These are phyloP conservation scores for Polypedilum pembai DNA, from an alignment of 1,140 invertebrate genomes.

Conservation along the genomic window DNA sequence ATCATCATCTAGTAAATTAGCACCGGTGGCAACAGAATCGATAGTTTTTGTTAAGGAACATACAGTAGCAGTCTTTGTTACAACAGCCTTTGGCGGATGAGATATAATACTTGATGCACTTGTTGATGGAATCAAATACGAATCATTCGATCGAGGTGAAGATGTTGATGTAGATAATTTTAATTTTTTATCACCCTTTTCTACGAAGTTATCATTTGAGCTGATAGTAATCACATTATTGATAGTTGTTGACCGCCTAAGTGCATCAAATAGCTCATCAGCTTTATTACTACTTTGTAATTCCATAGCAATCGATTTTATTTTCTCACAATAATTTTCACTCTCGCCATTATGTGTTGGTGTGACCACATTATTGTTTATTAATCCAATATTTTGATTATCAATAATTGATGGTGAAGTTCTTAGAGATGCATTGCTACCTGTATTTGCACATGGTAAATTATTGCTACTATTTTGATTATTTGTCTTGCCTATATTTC, in stretches of 20 bases:
- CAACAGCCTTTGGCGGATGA: background rate
- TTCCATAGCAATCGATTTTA: conserved; percentile 25
- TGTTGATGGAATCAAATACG: background rate
- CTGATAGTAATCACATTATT: conserved; percentile 20
- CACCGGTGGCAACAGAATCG: conserved; percentile 8
- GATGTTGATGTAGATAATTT: conserved; percentile 15
- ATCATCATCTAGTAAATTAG: conserved; percentile 7
- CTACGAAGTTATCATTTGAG: background rate
- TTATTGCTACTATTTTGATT: background rate
- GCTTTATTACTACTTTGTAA: conserved; percentile 15
- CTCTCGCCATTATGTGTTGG: background rate
- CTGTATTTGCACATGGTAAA: background rate
- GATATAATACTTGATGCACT: conserved; percentile 8
- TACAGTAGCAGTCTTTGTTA: background rate
- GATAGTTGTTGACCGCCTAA: background rate
- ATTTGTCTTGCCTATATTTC: background rate
- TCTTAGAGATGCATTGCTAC: conserved; percentile 2
- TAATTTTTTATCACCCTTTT: background rate
- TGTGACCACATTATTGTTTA: background rate
- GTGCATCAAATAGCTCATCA: conserved; percentile 6
- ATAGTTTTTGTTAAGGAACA: conserved; percentile 23
- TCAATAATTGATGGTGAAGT: background rate
- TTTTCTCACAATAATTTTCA: conserved; percentile 27
- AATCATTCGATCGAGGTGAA: background rate
- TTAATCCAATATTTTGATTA: conserved; percentile 25